A percentile compares a stretch with the other conserved stretches of the same genome.
Evolutionary conservation across 2,888 invertebrate species (phyloP).

Genomic region (Tinea trinotella): DNA sequence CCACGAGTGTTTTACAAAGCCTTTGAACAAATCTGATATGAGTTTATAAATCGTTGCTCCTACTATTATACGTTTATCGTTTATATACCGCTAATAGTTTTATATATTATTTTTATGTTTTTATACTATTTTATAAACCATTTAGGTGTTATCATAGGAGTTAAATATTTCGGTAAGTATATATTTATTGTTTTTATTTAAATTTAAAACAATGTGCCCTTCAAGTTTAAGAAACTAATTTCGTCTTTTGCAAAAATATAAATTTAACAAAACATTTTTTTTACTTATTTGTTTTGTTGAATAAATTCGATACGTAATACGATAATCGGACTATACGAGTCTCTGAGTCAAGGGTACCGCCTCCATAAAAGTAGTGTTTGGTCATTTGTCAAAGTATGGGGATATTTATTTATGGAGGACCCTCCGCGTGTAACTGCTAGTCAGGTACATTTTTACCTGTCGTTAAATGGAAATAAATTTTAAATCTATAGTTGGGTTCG

Average conservation of each 20-base stretch:
- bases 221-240: not conserved
- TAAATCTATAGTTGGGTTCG: constrained; percentile 46
- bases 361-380: constrained; percentile 52
- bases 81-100: constrained; percentile 23
- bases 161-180: too few relatives aligned
- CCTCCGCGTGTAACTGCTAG: constrained; percentile 56
- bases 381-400: constrained; percentile 65
- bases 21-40: constrained; percentile 42
- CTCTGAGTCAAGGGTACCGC: constrained; percentile 2
- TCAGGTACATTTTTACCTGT: constrained; percentile 26
- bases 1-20: constrained; percentile 47
- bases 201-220: too few relatives aligned
- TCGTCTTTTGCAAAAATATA: not conserved
- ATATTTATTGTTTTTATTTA: not conserved
- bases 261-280: not conserved
- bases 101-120: not conserved
- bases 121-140: too few relatives aligned
- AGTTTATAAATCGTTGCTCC: constrained; percentile 25
- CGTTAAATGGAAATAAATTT: constrained; percentile 48
- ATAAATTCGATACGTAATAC: constrained; percentile 1
- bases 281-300: not conserved
- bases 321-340: constrained; percentile 7
- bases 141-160: too few relatives aligned
- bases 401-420: constrained; percentile 68
- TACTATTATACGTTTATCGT: constrained; percentile 2